phyloP scores from a whole-genome alignment of 2,888 invertebrate genomes.

The Papilio protenor region DNA sequence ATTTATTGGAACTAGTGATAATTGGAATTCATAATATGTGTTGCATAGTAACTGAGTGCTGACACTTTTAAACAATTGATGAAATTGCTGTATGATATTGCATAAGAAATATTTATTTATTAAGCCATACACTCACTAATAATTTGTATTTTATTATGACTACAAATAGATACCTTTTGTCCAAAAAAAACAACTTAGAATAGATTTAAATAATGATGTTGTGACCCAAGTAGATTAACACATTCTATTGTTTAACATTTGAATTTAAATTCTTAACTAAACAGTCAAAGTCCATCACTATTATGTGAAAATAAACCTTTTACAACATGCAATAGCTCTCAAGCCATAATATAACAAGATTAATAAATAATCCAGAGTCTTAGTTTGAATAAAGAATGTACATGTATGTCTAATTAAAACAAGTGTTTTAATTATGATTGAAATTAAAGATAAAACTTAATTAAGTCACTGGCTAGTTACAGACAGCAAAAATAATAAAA shows the following conservation, averaged over 20 bases:
- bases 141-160: neutral
- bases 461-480: constrained; percentile 20
- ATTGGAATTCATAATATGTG: neutral
- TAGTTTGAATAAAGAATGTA: neutral
- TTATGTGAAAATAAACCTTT: neutral
- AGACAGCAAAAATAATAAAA: constrained; percentile 17
- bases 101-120: neutral
- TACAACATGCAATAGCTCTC: neutral
- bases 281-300: neutral
- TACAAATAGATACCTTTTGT: neutral
- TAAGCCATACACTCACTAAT: neutral
- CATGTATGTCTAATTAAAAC: neutral
- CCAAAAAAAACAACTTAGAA: neutral
- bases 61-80: neutral
- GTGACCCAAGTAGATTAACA: neutral
- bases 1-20: neutral
- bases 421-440: neutral
- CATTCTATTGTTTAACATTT: constrained; percentile 4
- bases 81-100: neutral
- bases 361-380: neutral
- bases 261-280: constrained; percentile 8
- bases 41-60: neutral
- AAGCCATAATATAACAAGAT: neutral
- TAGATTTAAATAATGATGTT: neutral
- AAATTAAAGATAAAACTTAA: constrained; percentile 27